Percentiles rank a stretch among this genome's conserved stretches.
phyloP scores from a whole-genome alignment of 2,113 vertebrate species.

The Tetrax tetrax region DNA sequence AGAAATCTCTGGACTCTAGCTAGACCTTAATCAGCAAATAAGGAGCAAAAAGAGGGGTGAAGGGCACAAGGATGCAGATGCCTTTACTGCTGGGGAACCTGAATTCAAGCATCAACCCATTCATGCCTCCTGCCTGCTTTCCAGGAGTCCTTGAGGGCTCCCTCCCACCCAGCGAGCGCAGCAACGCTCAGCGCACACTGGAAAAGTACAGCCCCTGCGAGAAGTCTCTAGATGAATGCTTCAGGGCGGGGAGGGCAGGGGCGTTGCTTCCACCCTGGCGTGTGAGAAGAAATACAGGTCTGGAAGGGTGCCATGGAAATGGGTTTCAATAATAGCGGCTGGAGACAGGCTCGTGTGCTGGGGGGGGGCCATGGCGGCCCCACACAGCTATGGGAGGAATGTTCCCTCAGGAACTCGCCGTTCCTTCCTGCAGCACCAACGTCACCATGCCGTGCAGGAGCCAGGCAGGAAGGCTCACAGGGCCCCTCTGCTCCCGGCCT shows the following conservation, averaged over 20 bases:
- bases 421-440: slow-evolving; percentile 63
- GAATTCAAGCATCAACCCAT: neutral
- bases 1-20: neutral
- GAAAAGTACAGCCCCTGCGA: slow-evolving; percentile 46
- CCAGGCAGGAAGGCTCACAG: neutral
- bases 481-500: neutral
- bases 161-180: rapidly evolving
- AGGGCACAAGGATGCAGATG: neutral
- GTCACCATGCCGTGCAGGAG: neutral
- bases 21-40: neutral
- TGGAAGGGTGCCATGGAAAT: slow-evolving; percentile 48
- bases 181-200: neutral
- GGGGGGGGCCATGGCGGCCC: neutral
- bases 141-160: neutral
- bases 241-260: neutral
- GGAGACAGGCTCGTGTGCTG: neutral
- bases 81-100: rapidly evolving
- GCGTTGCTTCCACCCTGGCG: neutral
- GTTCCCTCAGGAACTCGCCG: slow-evolving; percentile 70
- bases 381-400: slow-evolving; percentile 60
- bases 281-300: slow-evolving; percentile 21
- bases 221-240: slow-evolving; percentile 23
- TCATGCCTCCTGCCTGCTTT: neutral
- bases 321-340: slow-evolving; percentile 25
- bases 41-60: neutral